phyloP scores from a whole-genome alignment of 2,888 invertebrate genomes.

The Aporophyla nigra region DNA sequence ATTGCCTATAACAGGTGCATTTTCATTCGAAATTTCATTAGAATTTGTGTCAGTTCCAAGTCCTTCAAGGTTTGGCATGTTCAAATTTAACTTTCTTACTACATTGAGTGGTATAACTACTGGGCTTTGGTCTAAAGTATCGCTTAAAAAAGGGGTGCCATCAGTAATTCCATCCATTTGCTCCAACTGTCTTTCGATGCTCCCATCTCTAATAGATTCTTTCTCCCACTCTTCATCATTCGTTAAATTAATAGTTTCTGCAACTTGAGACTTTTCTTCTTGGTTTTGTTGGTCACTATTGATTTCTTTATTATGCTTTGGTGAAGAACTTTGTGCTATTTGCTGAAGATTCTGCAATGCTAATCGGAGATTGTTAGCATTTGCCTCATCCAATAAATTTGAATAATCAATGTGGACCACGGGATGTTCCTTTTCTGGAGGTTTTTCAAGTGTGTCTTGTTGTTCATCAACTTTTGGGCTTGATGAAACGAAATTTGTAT shows the following conservation, averaged over 20 bases:
- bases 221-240: constrained; percentile 88
- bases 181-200: constrained; percentile 84
- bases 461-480: constrained; percentile 40
- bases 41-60: constrained; percentile 69
- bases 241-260: constrained; percentile 86
- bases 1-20: constrained; percentile 85
- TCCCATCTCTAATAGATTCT: constrained; percentile 83
- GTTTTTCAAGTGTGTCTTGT: constrained; percentile 37
- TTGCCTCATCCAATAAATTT: constrained; percentile 83
- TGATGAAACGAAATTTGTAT: constrained; percentile 26
- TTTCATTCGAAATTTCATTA: constrained; percentile 82
- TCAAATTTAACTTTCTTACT: constrained; percentile 80
- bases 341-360: constrained; percentile 88
- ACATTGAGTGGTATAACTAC: constrained; percentile 77
- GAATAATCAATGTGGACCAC: constrained; percentile 77
- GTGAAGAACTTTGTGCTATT: constrained; percentile 73
- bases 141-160: constrained; percentile 87
- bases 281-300: constrained; percentile 53
- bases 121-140: constrained; percentile 88
- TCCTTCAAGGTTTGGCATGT: constrained; percentile 76
- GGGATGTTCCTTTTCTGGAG: constrained; percentile 35
- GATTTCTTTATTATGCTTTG: constrained; percentile 58
- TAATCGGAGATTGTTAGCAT: constrained; percentile 83
- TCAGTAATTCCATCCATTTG: constrained; percentile 82
- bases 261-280: constrained; percentile 59